These are phyloP conservation scores for Vidua macroura DNA, from an alignment of 2,113 vertebrate species.

Conservation along the genomic window DNA sequence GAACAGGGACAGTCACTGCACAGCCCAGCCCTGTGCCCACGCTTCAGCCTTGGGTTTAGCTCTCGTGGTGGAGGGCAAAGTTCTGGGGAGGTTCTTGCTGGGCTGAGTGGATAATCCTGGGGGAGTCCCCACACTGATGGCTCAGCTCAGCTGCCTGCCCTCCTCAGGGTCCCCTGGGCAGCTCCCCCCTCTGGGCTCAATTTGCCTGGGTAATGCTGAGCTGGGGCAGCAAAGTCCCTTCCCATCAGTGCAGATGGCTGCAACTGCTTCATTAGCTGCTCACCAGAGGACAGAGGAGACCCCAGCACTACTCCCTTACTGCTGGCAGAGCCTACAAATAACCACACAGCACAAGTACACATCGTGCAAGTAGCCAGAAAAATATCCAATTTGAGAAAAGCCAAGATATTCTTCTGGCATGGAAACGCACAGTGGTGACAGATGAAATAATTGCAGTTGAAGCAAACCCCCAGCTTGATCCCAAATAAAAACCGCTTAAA, in stretches of 20 bases:
- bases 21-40: accelerated
- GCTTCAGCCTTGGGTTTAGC: accelerated
- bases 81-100: neutral
- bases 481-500: slow-evolving; percentile 29
- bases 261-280: neutral
- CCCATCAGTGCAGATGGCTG: neutral
- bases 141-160: neutral
- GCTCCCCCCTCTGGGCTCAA: neutral
- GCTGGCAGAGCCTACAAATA: neutral
- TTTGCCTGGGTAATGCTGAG: neutral
- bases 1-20: neutral
- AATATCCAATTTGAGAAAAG: neutral
- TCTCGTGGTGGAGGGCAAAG: accelerated
- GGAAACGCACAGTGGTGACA: neutral
- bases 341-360: neutral
- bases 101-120: neutral
- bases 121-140: neutral
- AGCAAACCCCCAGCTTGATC: slow-evolving; percentile 28
- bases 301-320: neutral
- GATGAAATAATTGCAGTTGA: neutral
- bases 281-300: neutral
- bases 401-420: neutral
- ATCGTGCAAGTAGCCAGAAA: neutral
- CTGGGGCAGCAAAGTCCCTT: neutral
- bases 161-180: neutral